Evolutionary conservation across 1,140 invertebrate genomes (phyloP).

Genomic region (Drosophila pruinosa): DNA sequence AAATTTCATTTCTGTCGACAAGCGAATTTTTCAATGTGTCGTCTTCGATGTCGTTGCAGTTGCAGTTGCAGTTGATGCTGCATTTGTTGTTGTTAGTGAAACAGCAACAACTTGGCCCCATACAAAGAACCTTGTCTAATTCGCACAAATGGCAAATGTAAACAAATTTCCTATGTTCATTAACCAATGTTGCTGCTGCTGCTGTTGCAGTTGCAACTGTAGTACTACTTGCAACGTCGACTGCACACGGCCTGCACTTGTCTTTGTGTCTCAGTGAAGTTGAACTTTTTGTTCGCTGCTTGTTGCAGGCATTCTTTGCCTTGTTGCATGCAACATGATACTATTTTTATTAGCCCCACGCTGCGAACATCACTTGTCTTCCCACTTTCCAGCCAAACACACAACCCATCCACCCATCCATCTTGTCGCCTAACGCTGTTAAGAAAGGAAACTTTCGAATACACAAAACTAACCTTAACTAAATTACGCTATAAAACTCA

Average conservation of each 20-base stretch:
- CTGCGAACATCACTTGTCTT: constrained; percentile 21
- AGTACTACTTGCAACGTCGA: background rate
- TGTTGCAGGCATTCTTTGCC: constrained; percentile 27
- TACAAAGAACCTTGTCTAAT: constrained; percentile 59
- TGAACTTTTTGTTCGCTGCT: constrained; percentile 18
- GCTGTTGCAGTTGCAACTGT: background rate
- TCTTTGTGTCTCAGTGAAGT: constrained; percentile 29
- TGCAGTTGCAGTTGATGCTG: constrained; percentile 15
- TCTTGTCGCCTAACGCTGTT: background rate
- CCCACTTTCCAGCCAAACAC: background rate
- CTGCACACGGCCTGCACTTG: constrained; percentile 40
- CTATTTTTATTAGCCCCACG: constrained; percentile 69
- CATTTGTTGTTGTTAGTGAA: constrained; percentile 34
- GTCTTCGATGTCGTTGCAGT: constrained; percentile 20
- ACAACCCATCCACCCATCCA: background rate
- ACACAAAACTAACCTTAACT: no score
- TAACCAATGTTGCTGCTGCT: constrained; percentile 33
- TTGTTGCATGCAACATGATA: constrained; percentile 58
- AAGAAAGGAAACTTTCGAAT: background rate
- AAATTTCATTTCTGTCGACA: constrained; percentile 55
- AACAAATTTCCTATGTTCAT: constrained; percentile 75
- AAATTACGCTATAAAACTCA: no score
- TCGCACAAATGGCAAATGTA: constrained; percentile 75
- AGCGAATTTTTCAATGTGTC: constrained; percentile 52
- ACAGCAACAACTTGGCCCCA: constrained; percentile 29